A percentile compares a stretch with the other conserved stretches of the same genome.
Conservation (phyloP, 2,888 invertebrate species). For the Drosophila prostipennis region DNA sequence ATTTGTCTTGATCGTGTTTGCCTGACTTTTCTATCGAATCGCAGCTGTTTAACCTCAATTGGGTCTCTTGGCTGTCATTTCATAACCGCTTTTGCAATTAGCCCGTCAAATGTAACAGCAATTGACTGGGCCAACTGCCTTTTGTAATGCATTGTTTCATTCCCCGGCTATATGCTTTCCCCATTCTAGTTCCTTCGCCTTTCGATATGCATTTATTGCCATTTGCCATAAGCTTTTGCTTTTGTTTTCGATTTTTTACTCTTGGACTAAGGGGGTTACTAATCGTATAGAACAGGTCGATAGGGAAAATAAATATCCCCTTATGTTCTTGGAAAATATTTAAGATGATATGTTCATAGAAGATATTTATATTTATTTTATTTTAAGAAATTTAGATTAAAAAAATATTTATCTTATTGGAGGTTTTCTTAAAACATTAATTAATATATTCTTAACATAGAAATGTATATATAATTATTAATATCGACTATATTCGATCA, state of each 20-base stretch:
- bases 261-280: not conserved
- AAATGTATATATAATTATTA: too few species aligned
- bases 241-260: not conserved
- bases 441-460: too few species aligned
- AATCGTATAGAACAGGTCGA: not conserved
- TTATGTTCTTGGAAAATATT: too few species aligned
- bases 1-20: slow-evolving; percentile 35
- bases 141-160: slow-evolving; percentile 42
- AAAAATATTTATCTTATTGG: too few species aligned
- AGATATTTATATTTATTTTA: too few species aligned
- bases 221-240: slow-evolving; percentile 9
- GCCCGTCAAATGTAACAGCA: slow-evolving; percentile 52
- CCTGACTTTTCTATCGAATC: slow-evolving; percentile 34
- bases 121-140: slow-evolving; percentile 34
- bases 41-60: slow-evolving; percentile 70
- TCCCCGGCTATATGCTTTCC: not conserved
- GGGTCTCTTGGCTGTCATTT: slow-evolving; percentile 37
- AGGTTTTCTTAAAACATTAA: too few species aligned
- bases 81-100: slow-evolving; percentile 54
- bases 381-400: too few species aligned
- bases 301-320: not conserved
- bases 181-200: slow-evolving; percentile 6
- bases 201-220: slow-evolving; percentile 26
- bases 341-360: too few species aligned
- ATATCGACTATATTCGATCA: too few species aligned